Evolutionary conservation across 2,113 vertebrate species (phyloP).

Genomic region (Mesembrinibis cayennensis): DNA sequence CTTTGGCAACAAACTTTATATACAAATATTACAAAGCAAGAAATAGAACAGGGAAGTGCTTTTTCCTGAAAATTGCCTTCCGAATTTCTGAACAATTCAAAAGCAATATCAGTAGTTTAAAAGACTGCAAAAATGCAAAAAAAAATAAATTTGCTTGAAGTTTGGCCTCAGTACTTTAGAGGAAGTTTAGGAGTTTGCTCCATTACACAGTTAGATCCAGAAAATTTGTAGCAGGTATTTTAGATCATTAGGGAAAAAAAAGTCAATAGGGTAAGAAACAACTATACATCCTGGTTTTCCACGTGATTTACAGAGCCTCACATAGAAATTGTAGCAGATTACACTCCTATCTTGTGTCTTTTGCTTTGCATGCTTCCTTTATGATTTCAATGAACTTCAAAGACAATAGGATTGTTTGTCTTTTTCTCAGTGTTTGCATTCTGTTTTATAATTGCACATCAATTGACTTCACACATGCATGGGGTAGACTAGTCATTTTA

Average conservation of each 20-base stretch:
- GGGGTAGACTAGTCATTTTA: background rate
- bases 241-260: background rate
- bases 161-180: background rate
- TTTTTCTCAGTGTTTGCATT: background rate
- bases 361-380: background rate
- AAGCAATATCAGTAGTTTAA: background rate
- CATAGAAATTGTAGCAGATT: background rate
- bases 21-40: background rate
- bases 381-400: background rate
- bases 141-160: background rate
- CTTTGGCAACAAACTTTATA: background rate
- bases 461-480: background rate
- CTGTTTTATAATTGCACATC: background rate
- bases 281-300: background rate
- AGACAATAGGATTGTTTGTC: background rate
- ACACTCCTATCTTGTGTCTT: background rate
- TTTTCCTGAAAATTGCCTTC: background rate
- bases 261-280: background rate
- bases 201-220: background rate
- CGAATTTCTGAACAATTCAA: background rate
- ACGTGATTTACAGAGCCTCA: background rate
- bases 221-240: background rate
- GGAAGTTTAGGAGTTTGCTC: background rate
- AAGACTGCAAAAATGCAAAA: background rate
- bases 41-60: background rate